Percentiles rank a stretch among this genome's conserved stretches.
Conservation (phyloP, 2,113 vertebrate genomes). For the Gobiocypris rarus region DNA sequence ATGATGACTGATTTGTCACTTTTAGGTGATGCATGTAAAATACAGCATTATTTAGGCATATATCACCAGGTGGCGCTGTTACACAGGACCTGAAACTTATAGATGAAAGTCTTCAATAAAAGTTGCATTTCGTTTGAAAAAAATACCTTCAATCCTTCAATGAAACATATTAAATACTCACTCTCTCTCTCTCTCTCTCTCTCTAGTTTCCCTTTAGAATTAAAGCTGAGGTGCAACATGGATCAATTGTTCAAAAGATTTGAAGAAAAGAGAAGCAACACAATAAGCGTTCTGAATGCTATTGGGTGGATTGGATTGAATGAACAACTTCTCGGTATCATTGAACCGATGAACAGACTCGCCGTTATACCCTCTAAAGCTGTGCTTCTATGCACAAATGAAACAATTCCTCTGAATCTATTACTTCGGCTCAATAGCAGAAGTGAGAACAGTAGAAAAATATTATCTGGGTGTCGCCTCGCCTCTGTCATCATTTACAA, state of each 20-base stretch:
- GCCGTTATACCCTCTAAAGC: not conserved
- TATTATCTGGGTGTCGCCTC: conserved; percentile 19
- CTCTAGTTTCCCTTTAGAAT: not conserved
- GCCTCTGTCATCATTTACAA: conserved; percentile 38
- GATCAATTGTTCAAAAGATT: conserved; percentile 19
- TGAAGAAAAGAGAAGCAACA: conserved; percentile 9
- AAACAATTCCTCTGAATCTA: conserved; percentile 26
- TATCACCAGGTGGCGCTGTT: conserved; percentile 31
- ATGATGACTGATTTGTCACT: not conserved
- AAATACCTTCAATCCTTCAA: not conserved
- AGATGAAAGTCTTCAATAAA: not conserved
- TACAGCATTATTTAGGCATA: not conserved
- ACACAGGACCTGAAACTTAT: not conserved
- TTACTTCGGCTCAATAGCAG: conserved; percentile 15
- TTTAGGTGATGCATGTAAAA: not conserved
- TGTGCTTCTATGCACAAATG: not conserved
- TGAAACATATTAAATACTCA: not conserved
- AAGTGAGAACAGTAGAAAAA: conserved; percentile 24
- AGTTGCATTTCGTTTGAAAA: not conserved
- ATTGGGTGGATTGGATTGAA: not conserved
- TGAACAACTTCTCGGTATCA: conserved; percentile 1
- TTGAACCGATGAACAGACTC: conserved; percentile 30
- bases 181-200: not conserved
- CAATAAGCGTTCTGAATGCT: not conserved
- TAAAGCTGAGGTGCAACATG: not conserved